A percentile compares a stretch with the other conserved stretches of the same genome.
Conservation (phyloP, 2,113 vertebrate species). For the Halcyon senegalensis region DNA sequence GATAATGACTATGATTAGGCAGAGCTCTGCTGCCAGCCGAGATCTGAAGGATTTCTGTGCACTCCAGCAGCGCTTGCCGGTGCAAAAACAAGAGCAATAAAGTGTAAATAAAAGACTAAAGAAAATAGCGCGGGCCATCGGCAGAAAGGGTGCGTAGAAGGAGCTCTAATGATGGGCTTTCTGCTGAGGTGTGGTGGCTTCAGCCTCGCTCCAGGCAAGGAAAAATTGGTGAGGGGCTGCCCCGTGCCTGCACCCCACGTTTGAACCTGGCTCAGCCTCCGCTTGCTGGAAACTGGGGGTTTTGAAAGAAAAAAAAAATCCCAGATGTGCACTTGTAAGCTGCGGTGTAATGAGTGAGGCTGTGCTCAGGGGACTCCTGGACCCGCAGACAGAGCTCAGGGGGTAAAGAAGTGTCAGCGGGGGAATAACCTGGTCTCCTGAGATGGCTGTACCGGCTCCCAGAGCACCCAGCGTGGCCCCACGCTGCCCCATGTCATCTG, state of each 20-base stretch:
- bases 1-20: constrained; percentile 76
- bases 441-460: neutral
- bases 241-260: neutral
- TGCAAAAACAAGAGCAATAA: constrained; percentile 71
- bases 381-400: neutral
- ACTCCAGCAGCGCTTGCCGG: constrained; percentile 66
- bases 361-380: neutral
- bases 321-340: neutral
- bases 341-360: neutral
- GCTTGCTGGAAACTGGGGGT: neutral
- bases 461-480: accelerated
- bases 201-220: neutral
- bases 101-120: constrained; percentile 70
- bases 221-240: neutral
- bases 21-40: constrained; percentile 71
- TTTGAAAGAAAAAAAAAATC: neutral
- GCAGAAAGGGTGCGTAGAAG: neutral
- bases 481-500: accelerated
- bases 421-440: neutral
- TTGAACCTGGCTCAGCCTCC: neutral
- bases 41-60: constrained; percentile 71
- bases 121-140: constrained; percentile 26
- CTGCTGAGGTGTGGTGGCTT: neutral
- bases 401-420: too few relatives aligned
- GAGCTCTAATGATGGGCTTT: neutral